Evolutionary conservation across 1,140 invertebrate species (phyloP).

Genomic region (Sycobia sp.): DNA sequence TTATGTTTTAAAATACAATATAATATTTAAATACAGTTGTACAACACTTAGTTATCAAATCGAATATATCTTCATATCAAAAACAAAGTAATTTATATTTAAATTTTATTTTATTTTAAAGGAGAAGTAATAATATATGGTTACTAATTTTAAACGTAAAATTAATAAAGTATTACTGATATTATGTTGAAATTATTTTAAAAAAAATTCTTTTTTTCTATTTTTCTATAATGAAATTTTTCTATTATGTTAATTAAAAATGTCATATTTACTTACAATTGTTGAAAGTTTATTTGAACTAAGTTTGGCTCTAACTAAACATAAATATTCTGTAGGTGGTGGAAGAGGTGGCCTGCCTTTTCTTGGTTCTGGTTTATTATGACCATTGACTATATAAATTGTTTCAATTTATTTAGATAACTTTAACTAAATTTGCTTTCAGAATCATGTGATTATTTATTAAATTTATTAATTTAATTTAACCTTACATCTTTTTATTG

Average conservation of each 20-base stretch:
- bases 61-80: too few species aligned
- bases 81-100: too few species aligned
- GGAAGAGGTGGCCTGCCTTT: slow-evolving; percentile 64
- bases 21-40: too few species aligned
- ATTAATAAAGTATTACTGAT: too few species aligned
- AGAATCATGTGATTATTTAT: not conserved
- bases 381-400: slow-evolving; percentile 72
- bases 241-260: slow-evolving; percentile 9
- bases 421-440: not conserved
- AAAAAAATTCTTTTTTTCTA: not conserved
- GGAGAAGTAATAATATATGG: not conserved
- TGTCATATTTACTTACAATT: slow-evolving; percentile 63
- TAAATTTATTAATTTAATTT: slow-evolving; percentile 8
- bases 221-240: slow-evolving; percentile 6
- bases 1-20: slow-evolving; percentile 5
- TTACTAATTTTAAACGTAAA: too few species aligned
- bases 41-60: too few species aligned
- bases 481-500: slow-evolving; percentile 73
- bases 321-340: slow-evolving; percentile 72
- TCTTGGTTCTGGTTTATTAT: slow-evolving; percentile 71
- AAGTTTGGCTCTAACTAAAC: slow-evolving; percentile 72
- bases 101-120: too few species aligned
- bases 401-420: not conserved
- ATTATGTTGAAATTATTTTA: not conserved
- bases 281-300: slow-evolving; percentile 80